Conservation (phyloP, 2,888 invertebrate species). For the Drosophila histrio region DNA sequence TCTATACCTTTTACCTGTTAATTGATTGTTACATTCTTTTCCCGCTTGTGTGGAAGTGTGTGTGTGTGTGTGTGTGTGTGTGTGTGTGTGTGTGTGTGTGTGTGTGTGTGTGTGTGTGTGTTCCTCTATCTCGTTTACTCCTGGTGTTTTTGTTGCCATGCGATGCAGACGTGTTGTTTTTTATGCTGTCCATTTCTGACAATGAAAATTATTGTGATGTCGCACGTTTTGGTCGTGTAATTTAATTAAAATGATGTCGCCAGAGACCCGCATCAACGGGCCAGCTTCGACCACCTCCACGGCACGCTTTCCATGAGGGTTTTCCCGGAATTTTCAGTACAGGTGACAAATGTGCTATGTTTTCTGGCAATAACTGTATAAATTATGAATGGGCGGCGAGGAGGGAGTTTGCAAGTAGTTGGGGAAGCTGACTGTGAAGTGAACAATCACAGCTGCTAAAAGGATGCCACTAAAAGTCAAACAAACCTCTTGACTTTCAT, state of each 20-base stretch:
- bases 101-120: slow-evolving; percentile 5
- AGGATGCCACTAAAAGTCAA: slow-evolving; percentile 59
- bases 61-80: slow-evolving; percentile 9
- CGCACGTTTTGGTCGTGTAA: slow-evolving; percentile 77
- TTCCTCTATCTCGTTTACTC: slow-evolving; percentile 8
- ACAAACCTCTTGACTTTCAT: slow-evolving; percentile 63
- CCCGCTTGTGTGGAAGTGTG: neutral
- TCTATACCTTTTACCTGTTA: slow-evolving; percentile 69
- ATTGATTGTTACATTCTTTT: slow-evolving; percentile 80
- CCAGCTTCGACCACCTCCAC: slow-evolving; percentile 30
- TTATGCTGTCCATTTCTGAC: slow-evolving; percentile 74
- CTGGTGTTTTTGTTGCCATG: slow-evolving; percentile 6
- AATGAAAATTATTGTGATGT: slow-evolving; percentile 77
- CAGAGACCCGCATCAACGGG: slow-evolving; percentile 65
- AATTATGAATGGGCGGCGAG: neutral
- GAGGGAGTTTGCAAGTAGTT: neutral
- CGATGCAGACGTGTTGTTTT: slow-evolving; percentile 74
- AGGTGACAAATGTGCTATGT: slow-evolving; percentile 62
- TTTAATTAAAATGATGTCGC: slow-evolving; percentile 79
- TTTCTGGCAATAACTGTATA: slow-evolving; percentile 23
- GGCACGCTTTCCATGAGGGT: slow-evolving; percentile 66
- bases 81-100: slow-evolving; percentile 4
- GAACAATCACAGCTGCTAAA: slow-evolving; percentile 64
- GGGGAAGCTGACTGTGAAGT: neutral
- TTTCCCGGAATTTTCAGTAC: slow-evolving; percentile 79